phyloP scores from a whole-genome alignment of 37 sponge, comb jelly and placozoan species.

The Aphrocallistes beatrix region DNA sequence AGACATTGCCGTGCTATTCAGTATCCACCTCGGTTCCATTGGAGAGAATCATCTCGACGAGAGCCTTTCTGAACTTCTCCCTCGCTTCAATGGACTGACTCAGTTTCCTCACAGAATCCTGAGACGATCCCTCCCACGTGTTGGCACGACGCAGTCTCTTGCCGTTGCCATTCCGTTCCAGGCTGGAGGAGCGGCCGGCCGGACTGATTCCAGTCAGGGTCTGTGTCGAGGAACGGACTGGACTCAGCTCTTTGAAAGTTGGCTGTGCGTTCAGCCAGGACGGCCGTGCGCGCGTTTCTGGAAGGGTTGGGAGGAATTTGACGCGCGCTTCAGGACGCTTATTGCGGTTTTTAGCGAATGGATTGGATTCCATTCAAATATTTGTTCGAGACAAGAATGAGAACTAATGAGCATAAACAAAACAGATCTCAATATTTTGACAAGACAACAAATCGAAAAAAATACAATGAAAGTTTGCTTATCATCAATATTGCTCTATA shows the following conservation, averaged over 20 bases:
- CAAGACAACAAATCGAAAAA: too few species aligned
- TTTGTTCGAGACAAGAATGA: too few species aligned
- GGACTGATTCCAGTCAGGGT: not conserved
- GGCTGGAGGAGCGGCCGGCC: not conserved
- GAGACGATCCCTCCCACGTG: not conserved
- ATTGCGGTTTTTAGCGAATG: not conserved
- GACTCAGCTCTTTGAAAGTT: slow-evolving; percentile 41
- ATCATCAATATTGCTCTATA: too few species aligned
- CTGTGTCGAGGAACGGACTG: not conserved
- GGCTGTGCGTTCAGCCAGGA: slow-evolving; percentile 63
- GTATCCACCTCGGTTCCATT: not conserved
- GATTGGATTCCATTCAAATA: not conserved
- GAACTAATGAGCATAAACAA: too few species aligned
- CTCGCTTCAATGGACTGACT: slow-evolving; percentile 36
- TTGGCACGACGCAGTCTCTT: not conserved
- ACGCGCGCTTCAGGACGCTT: slow-evolving; percentile 27
- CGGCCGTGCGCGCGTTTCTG: slow-evolving; percentile 64
- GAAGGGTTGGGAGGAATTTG: slow-evolving; percentile 58
- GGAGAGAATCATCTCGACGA: slow-evolving; percentile 81
- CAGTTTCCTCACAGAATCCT: not conserved
- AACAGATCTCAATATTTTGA: too few species aligned
- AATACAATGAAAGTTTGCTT: too few species aligned
- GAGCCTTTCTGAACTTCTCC: slow-evolving; percentile 81
- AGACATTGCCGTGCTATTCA: too few species aligned
- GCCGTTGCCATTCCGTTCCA: not conserved